phyloP scores from a whole-genome alignment of 1,140 invertebrate species.

The Yoshiicerus persimilis region DNA sequence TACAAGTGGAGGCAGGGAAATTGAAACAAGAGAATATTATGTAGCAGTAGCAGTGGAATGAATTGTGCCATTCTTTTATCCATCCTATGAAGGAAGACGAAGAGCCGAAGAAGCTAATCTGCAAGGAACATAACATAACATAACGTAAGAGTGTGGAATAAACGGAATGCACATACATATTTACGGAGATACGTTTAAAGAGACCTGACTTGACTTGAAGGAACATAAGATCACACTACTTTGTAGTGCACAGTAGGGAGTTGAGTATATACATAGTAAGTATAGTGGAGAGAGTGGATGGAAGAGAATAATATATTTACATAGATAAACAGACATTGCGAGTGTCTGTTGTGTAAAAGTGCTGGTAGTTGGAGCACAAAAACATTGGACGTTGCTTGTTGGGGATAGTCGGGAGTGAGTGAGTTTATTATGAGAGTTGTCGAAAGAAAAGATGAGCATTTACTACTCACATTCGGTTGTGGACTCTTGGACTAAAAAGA shows the following conservation, averaged over 20 bases:
- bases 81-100: neutral
- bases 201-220: neutral
- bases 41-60: neutral
- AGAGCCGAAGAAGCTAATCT: neutral
- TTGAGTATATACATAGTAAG: too few relatives aligned
- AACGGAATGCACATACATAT: neutral
- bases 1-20: neutral
- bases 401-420: neutral
- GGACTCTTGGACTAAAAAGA: slow-evolving; percentile 1
- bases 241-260: too few relatives aligned
- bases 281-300: neutral
- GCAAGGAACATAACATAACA: too few relatives aligned
- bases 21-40: neutral
- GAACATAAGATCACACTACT: neutral
- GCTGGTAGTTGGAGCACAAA: neutral
- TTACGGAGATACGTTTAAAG: neutral
- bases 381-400: neutral
- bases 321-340: neutral
- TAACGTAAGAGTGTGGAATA: neutral
- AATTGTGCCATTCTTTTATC: neutral
- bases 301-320: neutral
- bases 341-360: neutral
- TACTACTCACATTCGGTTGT: slow-evolving; percentile 11
- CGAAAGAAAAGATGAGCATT: slow-evolving; percentile 32
- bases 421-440: slow-evolving; percentile 35